phyloP scores from a whole-genome alignment of 2,888 invertebrate genomes.

The Rotaria macrura region DNA sequence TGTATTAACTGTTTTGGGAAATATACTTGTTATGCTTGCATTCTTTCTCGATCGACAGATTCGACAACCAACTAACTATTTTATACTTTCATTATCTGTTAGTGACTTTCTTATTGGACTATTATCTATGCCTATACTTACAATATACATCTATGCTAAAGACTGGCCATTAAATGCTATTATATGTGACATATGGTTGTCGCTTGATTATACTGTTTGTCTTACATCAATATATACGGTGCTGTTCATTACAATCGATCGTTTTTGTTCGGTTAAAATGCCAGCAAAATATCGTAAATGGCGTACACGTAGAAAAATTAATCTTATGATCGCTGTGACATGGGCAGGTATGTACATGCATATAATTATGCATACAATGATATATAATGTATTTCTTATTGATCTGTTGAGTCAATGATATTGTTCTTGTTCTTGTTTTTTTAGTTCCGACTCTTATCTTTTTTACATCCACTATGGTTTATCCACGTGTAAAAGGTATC shows the following conservation, averaged over 20 bases:
- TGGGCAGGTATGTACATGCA: not conserved
- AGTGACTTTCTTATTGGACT: conserved; percentile 93
- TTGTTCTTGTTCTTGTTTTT: not conserved
- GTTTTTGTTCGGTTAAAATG: conserved; percentile 95
- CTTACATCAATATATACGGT: conserved; percentile 98
- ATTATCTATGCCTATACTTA: conserved; percentile 95
- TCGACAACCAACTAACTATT: conserved; percentile 94
- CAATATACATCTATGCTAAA: conserved; percentile 85
- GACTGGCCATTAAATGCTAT: conserved; percentile 85
- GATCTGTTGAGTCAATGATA: not conserved
- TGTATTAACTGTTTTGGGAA: conserved; percentile 56
- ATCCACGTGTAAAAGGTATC: conserved; percentile 15
- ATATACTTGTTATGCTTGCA: conserved; percentile 81
- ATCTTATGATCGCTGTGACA: conserved; percentile 27
- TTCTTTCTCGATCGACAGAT: conserved; percentile 81
- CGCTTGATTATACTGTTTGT: conserved; percentile 96
- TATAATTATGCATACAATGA: not conserved
- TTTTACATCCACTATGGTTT: conserved; percentile 8
- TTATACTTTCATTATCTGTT: conserved; percentile 91
- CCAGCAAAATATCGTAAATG: conserved; percentile 91
- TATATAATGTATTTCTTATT: not conserved
- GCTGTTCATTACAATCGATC: conserved; percentile 88
- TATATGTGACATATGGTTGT: conserved; percentile 91
- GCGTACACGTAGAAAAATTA: conserved; percentile 80
- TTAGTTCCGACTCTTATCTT: conserved; percentile 78